Percentiles rank a stretch among this genome's conserved stretches.
These are phyloP conservation scores for Agrochola circellaris DNA, from an alignment of 2,888 invertebrate genomes.

Conservation along the genomic window DNA sequence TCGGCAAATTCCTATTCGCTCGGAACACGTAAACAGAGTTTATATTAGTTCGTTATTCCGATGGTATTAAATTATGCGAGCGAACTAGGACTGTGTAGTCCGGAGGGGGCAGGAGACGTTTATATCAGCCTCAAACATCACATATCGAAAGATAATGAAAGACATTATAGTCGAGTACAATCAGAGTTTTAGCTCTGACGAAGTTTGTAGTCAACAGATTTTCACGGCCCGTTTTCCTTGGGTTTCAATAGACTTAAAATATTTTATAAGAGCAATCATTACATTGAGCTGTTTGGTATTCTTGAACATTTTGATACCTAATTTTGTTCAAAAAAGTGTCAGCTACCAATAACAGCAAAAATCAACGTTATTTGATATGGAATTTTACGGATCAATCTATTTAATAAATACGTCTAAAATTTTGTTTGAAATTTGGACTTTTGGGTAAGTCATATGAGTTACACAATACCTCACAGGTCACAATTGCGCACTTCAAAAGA, in stretches of 20 bases:
- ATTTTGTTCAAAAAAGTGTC: neutral
- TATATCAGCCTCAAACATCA: constrained; percentile 50
- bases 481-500: neutral
- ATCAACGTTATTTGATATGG: neutral
- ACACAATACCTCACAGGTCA: neutral
- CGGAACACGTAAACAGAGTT: constrained; percentile 11
- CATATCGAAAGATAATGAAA: constrained; percentile 32
- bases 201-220: constrained; percentile 41
- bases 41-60: neutral
- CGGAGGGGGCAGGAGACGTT: constrained; percentile 31
- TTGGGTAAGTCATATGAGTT: neutral
- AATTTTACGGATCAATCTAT: neutral
- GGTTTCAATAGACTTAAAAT: neutral
- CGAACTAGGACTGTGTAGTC: neutral
- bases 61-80: neutral
- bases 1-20: neutral
- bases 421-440: neutral
- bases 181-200: constrained; percentile 5
- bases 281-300: neutral
- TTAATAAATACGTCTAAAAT: neutral
- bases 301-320: neutral
- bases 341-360: neutral
- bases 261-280: neutral
- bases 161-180: constrained; percentile 19
- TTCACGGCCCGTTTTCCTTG: neutral